Conservation (phyloP, 2,113 vertebrate species). For the Halichoerus grypus region DNA sequence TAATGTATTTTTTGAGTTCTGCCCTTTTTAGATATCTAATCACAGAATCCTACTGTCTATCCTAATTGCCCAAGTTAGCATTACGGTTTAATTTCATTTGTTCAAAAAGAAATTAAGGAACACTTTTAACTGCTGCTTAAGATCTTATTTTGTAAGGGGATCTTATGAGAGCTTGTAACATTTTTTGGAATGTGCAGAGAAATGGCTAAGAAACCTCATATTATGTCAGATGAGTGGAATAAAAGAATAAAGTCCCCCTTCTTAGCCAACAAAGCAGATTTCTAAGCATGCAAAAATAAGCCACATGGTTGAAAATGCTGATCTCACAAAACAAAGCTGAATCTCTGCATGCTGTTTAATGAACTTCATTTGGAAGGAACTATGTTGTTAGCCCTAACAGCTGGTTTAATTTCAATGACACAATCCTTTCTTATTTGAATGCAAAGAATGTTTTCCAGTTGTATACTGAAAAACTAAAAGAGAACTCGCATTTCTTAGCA, state of each 20-base stretch:
- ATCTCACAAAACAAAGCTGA: slow-evolving; percentile 32
- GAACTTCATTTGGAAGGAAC: slow-evolving; percentile 23
- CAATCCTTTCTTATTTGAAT: slow-evolving; percentile 34
- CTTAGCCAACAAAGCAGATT: slow-evolving; percentile 53
- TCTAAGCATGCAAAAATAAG: slow-evolving; percentile 77
- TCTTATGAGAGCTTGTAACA: slow-evolving; percentile 17
- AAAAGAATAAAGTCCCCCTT: slow-evolving; percentile 56
- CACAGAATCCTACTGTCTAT: slow-evolving; percentile 34
- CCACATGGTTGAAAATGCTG: slow-evolving; percentile 74
- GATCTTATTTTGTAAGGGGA: slow-evolving; percentile 14
- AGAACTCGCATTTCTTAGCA: not conserved
- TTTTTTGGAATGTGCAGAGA: slow-evolving; percentile 56
- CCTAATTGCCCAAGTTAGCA: slow-evolving; percentile 4
- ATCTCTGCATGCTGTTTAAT: slow-evolving; percentile 65
- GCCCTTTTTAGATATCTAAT: not conserved
- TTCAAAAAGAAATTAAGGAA: slow-evolving; percentile 31
- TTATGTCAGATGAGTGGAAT: slow-evolving; percentile 56
- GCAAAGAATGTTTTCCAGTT: slow-evolving; percentile 72
- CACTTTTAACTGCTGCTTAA: slow-evolving; percentile 36
- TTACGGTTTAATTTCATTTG: slow-evolving; percentile 58
- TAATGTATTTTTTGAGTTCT: slow-evolving; percentile 1
- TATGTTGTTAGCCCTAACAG: slow-evolving; percentile 49
- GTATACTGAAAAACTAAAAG: slow-evolving; percentile 52
- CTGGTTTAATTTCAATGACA: slow-evolving; percentile 69
- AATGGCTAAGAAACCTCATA: slow-evolving; percentile 53